These are phyloP conservation scores for Elegia similella DNA, from an alignment of 2,888 invertebrate genomes.

Conservation along the genomic window DNA sequence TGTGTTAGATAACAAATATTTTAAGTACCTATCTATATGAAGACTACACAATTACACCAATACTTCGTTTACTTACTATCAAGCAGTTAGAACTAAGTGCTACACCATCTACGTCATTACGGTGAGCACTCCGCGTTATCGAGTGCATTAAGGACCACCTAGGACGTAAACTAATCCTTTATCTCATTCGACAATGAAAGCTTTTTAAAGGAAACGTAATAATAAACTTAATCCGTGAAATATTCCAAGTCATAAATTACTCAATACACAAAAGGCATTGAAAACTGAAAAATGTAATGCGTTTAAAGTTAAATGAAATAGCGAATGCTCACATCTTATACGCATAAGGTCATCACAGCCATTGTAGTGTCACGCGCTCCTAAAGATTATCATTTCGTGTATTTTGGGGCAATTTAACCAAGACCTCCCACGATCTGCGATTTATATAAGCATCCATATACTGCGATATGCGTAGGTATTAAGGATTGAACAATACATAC, in stretches of 20 bases:
- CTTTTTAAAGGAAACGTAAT: conserved; percentile 25
- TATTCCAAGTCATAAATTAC: conserved; percentile 20
- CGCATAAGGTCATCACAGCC: conserved; percentile 66
- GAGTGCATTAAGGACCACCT: conserved; percentile 52
- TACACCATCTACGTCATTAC: conserved; percentile 31
- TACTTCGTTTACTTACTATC: neutral
- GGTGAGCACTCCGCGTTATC: conserved; percentile 40
- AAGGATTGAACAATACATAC: too few relatives aligned
- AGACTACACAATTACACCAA: neutral
- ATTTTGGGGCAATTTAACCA: conserved; percentile 68
- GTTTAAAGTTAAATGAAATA: conserved; percentile 45
- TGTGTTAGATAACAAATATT: neutral
- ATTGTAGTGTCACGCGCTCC: conserved; percentile 71
- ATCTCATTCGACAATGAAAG: conserved; percentile 33
- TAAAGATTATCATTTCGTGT: conserved; percentile 71
- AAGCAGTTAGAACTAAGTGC: neutral
- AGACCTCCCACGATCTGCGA: conserved; percentile 51
- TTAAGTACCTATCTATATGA: neutral
- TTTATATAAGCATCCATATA: neutral
- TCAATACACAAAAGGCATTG: conserved; percentile 28
- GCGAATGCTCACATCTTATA: conserved; percentile 50
- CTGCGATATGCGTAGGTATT: too few relatives aligned
- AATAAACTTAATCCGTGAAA: neutral
- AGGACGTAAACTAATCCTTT: conserved; percentile 34
- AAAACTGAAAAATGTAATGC: conserved; percentile 27